Evolutionary conservation across 2,888 invertebrate species (phyloP).

Genomic region (Drosophila meridionalis): DNA sequence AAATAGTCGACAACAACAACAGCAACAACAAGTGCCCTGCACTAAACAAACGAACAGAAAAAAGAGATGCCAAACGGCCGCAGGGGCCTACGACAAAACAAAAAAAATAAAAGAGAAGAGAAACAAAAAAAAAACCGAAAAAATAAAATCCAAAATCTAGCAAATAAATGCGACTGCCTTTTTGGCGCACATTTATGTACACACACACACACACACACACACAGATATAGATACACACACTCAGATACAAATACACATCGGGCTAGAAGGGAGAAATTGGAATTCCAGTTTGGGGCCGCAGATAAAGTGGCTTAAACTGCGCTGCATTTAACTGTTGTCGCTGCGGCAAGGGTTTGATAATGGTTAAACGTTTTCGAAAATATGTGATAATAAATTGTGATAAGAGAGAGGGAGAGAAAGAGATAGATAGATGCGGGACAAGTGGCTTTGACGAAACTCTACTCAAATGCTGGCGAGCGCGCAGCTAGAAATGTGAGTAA

Average conservation of each 20-base stretch:
- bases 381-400: slow-evolving; percentile 18
- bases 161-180: slow-evolving; percentile 61
- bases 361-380: slow-evolving; percentile 20
- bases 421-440: not conserved
- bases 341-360: slow-evolving; percentile 28
- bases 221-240: not conserved
- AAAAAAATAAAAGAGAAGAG: not conserved
- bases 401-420: not conserved
- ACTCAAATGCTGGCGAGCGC: slow-evolving; percentile 12
- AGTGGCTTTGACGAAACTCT: slow-evolving; percentile 5
- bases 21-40: slow-evolving; percentile 36
- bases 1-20: slow-evolving; percentile 61
- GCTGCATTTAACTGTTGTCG: slow-evolving; percentile 54
- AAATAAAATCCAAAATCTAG: slow-evolving; percentile 53
- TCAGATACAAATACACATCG: not conserved
- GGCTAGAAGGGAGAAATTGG: not conserved
- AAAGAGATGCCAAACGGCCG: slow-evolving; percentile 40
- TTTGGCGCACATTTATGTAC: slow-evolving; percentile 41
- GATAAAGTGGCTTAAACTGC: slow-evolving; percentile 42
- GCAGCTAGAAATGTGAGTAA: slow-evolving; percentile 34
- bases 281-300: not conserved
- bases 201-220: not conserved
- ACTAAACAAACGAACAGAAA: slow-evolving; percentile 39
- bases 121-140: slow-evolving; percentile 30
- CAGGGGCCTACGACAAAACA: slow-evolving; percentile 31